Base-by-base conservation (phyloP, 64 coral and sea anemone genomes). In the Montipora cactus region DNA sequence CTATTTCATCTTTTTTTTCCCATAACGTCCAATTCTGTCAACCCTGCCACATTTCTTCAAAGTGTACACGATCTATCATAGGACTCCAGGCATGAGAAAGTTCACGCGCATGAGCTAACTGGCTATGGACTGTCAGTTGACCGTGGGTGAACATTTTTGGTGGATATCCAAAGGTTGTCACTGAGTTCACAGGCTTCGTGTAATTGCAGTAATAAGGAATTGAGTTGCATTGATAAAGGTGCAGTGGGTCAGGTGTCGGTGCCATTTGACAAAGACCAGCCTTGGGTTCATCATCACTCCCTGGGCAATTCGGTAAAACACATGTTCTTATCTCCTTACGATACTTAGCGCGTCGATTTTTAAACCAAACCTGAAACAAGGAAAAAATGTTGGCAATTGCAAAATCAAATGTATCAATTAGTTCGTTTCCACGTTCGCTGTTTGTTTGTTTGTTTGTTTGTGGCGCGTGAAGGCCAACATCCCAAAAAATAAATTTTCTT, bases 331-430 rank as follows among this genome's bases (percentile, higher is more conserved):
- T 47, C 16, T 93, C 92, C 47, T 93, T 93, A 25, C 92, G 92
- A 73, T 84, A 93, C 49, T 93, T 93, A 15, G 92, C 92, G n/a
- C 92, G 68, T 88, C 92, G 76, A 20, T 93, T 93, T 80, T 93
- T 93, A 44, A 93, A 93, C 92, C 92, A 93, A 7, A 93, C 92
- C 92, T 93, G 18, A 77, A 85, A 92, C 19, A 28, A 21, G 19
- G 13, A 44, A 55, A 9, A 91, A 74, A 53, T 57, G 53, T 57
- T 57, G 53, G 6, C 53, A 57, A 8, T 11, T 57, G 1, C 53
- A 57, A 37, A 2, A 37, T 37, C 37, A 37, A 37, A 37, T 37
- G 37, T 37, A 37, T 37, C 37, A 37, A 37, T 37, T 2, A 37
- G 37, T 37, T 37, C 37, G 37, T 37, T 37, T 37, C 37, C 37